Evolutionary conservation across 2,888 invertebrate genomes (phyloP).

Genomic region (Cheilosia vulpina): DNA sequence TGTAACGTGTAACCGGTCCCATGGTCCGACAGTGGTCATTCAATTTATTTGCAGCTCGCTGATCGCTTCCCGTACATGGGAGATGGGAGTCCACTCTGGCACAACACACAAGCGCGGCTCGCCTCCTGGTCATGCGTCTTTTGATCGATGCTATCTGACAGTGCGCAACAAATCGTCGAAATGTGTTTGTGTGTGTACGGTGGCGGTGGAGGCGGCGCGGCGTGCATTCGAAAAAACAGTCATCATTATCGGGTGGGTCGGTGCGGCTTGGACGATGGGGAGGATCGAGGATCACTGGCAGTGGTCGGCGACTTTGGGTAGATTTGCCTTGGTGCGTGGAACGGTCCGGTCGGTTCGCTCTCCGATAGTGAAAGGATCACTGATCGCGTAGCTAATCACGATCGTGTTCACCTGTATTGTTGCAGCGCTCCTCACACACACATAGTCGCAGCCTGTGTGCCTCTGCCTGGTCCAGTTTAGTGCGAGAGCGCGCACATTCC

Average conservation of each 20-base stretch:
- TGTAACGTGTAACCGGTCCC: conserved; percentile 1
- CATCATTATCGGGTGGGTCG: conserved; percentile 62
- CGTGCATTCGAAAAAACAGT: conserved; percentile 46
- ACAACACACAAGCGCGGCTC: conserved; percentile 51
- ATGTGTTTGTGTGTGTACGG: conserved; percentile 46
- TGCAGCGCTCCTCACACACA: conserved; percentile 38
- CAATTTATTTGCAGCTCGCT: conserved; percentile 68
- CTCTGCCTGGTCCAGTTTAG: conserved; percentile 15
- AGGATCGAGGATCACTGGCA: conserved; percentile 40
- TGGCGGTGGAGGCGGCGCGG: not conserved
- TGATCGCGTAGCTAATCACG: conserved; percentile 73
- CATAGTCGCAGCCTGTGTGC: too few relatives aligned
- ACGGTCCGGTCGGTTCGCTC: conserved; percentile 15
- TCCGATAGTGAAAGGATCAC: conserved; percentile 69
- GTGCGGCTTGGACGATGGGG: conserved; percentile 24
- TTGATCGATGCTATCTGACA: conserved; percentile 76
- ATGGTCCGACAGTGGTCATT: conserved; percentile 54
- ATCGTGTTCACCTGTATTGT: conserved; percentile 75
- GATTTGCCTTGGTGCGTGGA: conserved; percentile 60
- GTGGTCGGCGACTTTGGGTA: conserved; percentile 15
- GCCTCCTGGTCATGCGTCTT: conserved; percentile 63
- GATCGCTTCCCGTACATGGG: conserved; percentile 69
- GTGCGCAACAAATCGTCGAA: conserved; percentile 76
- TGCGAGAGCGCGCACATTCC: conserved; percentile 67
- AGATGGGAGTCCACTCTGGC: conserved; percentile 5